Base-by-base conservation (phyloP, 2,888 invertebrate genomes). In the Mycalesis mineus region DNA sequence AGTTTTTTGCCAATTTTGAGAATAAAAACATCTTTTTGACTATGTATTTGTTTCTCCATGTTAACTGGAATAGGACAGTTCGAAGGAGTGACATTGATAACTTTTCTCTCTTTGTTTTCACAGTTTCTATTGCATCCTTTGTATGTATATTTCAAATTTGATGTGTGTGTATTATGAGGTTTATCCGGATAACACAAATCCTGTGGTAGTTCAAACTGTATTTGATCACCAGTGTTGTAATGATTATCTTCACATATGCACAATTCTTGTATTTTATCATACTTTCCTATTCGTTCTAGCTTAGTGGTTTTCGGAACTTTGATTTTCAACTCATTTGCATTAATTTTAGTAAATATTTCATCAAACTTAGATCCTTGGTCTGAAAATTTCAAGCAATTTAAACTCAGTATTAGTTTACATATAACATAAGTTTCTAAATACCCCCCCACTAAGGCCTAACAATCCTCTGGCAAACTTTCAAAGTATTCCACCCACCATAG, bases 1-100 rank as follows among this genome's bases (percentile, higher is more conserved):
- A 88, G 67, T 65, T 88, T 88, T 60, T 89, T 89, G 28, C 88
- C 88, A 58, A 89, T 88, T 74, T 88, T 89, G 6, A 89, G 70
- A 65, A 89, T 85, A 55, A 89, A 89, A 1, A 89, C 88, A 62
- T 89, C 88, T 68, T 86, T 88, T 44, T 76, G 68, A 0, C 82
- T 82, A 58, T 88, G 78, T 8, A 80, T 22, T 14, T 73, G 65
- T 74, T 89, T 89, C 56, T 77, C 76, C 79, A 88, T 84, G 49
- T 83, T 74, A 0, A 87, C 77, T 11, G 88, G 84, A 0, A 82
- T 75, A 0, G 84, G 82, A 60, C 88, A 88, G 60, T 82, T 85
- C 0, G 80, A 72, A 8, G 88, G 88, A 2, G 88, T 89, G 2
- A 89, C 77, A 39, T 85, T 88, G 15, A 89, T 72, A 40, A 82